Evolutionary conservation across 2,888 invertebrate species (phyloP).

Genomic region (Sturmia bella): DNA sequence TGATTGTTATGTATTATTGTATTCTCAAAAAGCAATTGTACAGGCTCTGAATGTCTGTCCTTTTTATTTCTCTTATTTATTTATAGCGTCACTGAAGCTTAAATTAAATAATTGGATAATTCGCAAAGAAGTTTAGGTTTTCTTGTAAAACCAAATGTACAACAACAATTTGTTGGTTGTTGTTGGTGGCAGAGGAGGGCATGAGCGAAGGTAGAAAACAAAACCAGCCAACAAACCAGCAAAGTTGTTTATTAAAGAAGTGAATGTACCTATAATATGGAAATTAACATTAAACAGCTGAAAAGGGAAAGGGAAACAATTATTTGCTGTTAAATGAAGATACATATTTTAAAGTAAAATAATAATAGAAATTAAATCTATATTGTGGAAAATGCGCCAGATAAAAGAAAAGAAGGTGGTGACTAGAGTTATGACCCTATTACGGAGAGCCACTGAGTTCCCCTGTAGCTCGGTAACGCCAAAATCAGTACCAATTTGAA

Average conservation of each 20-base stretch:
- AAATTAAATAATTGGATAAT: slow-evolving; percentile 81
- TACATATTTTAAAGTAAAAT: slow-evolving; percentile 1
- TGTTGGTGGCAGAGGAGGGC: slow-evolving; percentile 13
- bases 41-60: slow-evolving; percentile 56
- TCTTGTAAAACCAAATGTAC: slow-evolving; percentile 16
- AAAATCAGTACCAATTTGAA: no score
- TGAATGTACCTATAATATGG: slow-evolving; percentile 46
- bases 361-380: not conserved
- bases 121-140: slow-evolving; percentile 70
- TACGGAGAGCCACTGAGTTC: no score
- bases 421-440: no score
- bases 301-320: slow-evolving; percentile 38
- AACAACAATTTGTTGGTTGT: not conserved
- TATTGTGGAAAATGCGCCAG: no score
- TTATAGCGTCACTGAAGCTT: slow-evolving; percentile 77
- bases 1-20: slow-evolving; percentile 72
- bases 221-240: not conserved
- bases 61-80: slow-evolving; percentile 28
- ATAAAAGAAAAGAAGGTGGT: no score
- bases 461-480: no score
- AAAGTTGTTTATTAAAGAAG: slow-evolving; percentile 13
- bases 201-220: slow-evolving; percentile 6
- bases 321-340: slow-evolving; percentile 32
- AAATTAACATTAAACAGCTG: slow-evolving; percentile 20
- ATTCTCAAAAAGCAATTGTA: slow-evolving; percentile 70